These are phyloP conservation scores for Trialeurodes vaporariorum DNA, from an alignment of 1,140 invertebrate species.

Conservation along the genomic window DNA sequence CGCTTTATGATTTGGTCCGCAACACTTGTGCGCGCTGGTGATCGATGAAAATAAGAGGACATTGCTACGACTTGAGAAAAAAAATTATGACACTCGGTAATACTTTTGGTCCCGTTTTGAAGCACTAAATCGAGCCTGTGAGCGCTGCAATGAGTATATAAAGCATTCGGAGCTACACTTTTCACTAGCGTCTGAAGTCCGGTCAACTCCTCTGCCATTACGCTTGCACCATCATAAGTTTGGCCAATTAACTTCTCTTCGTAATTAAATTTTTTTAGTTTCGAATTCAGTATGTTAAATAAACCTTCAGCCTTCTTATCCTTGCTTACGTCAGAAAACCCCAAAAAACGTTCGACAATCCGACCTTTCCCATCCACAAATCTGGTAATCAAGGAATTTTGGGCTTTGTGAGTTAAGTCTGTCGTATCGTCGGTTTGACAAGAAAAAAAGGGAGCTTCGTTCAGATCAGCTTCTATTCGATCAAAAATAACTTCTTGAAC, in stretches of 20 bases:
- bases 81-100: no score
- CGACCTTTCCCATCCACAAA: constrained; percentile 1
- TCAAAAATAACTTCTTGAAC: constrained; percentile 26
- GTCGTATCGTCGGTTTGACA: constrained; percentile 29
- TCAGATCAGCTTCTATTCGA: constrained; percentile 27
- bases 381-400: constrained; percentile 27
- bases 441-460: constrained; percentile 24
- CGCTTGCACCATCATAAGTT: constrained; percentile 16
- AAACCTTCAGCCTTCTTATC: constrained; percentile 1
- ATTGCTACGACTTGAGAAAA: no score
- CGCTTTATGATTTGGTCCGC: no score
- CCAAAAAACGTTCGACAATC: background rate
- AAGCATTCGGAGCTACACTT: constrained; percentile 10
- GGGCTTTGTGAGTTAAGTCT: constrained; percentile 25
- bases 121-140: constrained; percentile 15
- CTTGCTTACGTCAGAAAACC: background rate
- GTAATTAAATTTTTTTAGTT: background rate
- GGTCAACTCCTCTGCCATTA: constrained; percentile 9
- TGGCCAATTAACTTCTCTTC: constrained; percentile 11
- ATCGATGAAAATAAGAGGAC: no score
- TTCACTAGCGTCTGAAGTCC: constrained; percentile 12
- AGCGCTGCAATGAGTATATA: constrained; percentile 19
- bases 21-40: no score
- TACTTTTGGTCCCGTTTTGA: no score
- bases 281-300: background rate